Percentiles rank a stretch among this genome's conserved stretches.
phyloP scores from a whole-genome alignment of 53 echinoderm and acorn worm genomes.

The Mesocentrotus franciscanus region DNA sequence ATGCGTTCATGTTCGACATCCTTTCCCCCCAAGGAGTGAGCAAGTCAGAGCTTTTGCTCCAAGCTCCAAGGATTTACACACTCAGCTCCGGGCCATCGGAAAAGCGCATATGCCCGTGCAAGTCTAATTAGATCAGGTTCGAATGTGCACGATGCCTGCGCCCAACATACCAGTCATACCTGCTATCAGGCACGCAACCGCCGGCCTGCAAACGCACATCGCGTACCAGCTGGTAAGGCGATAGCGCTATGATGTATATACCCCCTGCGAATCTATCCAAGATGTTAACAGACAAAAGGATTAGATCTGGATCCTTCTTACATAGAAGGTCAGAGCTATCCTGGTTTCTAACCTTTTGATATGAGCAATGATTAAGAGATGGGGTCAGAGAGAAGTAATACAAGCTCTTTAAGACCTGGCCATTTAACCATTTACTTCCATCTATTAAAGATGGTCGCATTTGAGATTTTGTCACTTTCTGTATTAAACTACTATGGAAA shows the following conservation, averaged over 20 bases:
- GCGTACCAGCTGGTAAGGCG: background rate
- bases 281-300: conserved; percentile 49
- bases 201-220: conserved; percentile 10
- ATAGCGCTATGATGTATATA: conserved; percentile 32
- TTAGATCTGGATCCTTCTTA: background rate
- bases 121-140: conserved; percentile 40
- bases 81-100: background rate
- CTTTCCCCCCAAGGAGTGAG: background rate
- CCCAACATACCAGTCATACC: conserved; percentile 44
- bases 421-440: too few species aligned
- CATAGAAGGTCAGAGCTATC: conserved; percentile 18
- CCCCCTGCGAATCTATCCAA: conserved; percentile 17
- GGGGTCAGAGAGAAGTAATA: background rate
- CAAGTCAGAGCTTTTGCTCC: background rate
- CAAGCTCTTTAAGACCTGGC: background rate
- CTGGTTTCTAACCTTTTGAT: background rate
- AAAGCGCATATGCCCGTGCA: conserved; percentile 8
- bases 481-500: too few species aligned
- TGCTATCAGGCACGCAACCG: conserved; percentile 28
- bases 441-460: too few species aligned
- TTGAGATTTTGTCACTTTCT: too few species aligned
- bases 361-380: background rate
- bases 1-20: conserved; percentile 47
- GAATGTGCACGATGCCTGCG: background rate
- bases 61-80: background rate